Percentiles rank a stretch among this genome's conserved stretches.
These are phyloP conservation scores for Spheniscus humboldti DNA, from an alignment of 2,797 vertebrate genomes.

Conservation along the genomic window DNA sequence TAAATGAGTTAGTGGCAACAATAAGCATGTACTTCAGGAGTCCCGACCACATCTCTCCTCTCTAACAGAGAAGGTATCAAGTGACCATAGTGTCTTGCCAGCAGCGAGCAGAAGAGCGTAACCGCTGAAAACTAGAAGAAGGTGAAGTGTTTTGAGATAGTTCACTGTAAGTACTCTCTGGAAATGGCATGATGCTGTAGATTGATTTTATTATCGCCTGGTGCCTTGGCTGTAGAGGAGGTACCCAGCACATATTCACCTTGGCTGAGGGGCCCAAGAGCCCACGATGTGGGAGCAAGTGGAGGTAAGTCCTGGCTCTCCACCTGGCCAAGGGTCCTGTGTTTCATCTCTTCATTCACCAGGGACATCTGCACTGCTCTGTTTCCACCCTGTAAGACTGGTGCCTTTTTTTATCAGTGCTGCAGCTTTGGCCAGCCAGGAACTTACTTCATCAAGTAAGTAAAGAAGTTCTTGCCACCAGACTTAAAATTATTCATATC, in stretches of 20 bases:
- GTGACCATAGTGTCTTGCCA: not conserved
- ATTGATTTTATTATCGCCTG: accelerated
- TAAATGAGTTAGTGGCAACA: constrained; percentile 59
- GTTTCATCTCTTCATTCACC: not conserved
- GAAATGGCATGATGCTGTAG: not conserved
- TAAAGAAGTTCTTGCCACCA: not conserved
- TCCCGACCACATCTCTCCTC: not conserved
- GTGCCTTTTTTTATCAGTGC: not conserved
- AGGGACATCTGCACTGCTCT: not conserved
- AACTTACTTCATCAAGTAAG: not conserved
- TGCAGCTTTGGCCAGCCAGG: not conserved
- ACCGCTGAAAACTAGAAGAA: not conserved
- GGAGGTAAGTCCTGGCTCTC: not conserved
- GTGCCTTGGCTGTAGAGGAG: not conserved
- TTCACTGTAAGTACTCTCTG: not conserved
- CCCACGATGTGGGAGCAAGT: not conserved
- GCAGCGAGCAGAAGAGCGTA: not conserved
- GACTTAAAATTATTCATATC: constrained; percentile 21
- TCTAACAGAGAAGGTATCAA: not conserved
- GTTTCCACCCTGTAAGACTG: accelerated
- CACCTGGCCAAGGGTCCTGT: not conserved
- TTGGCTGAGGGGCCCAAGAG: not conserved
- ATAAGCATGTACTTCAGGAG: not conserved
- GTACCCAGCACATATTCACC: too few relatives aligned
- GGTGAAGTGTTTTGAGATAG: not conserved